phyloP scores from a whole-genome alignment of 2,797 vertebrate genomes.

The Poeciliopsis gracilis region DNA sequence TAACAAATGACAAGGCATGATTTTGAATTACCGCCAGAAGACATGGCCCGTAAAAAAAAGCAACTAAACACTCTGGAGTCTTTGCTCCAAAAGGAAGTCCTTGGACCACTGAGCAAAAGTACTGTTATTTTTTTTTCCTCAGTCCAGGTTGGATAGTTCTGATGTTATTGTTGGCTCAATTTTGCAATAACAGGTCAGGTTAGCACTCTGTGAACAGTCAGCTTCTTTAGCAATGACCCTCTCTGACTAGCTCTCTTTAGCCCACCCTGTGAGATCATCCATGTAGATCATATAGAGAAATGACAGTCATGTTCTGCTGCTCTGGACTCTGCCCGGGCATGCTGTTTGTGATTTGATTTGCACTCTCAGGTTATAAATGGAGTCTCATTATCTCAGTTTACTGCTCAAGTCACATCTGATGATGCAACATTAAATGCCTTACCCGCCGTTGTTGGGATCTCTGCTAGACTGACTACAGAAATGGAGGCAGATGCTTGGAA shows the following conservation, averaged over 20 bases:
- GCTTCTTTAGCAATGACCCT: not conserved
- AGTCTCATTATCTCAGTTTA: constrained; percentile 44
- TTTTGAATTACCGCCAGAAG: not conserved
- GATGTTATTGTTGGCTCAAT: not conserved
- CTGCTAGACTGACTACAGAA: constrained; percentile 3
- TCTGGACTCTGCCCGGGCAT: constrained; percentile 58
- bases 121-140: not conserved
- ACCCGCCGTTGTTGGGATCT: constrained; percentile 18
- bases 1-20: not conserved
- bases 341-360: constrained; percentile 61
- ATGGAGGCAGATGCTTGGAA: constrained; percentile 18
- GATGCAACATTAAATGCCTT: constrained; percentile 29
- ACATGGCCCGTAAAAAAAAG: not conserved
- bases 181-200: not conserved
- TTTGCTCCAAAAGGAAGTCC: not conserved
- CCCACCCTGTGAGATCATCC: not conserved
- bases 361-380: constrained; percentile 54
- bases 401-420: constrained; percentile 30
- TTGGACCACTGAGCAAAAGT: not conserved
- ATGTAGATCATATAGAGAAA: not conserved
- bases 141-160: not conserved
- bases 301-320: constrained; percentile 31
- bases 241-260: not conserved
- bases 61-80: not conserved
- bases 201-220: not conserved